Base-by-base conservation (phyloP, 2,113 vertebrate species). In the Eretmochelys imbricata region DNA sequence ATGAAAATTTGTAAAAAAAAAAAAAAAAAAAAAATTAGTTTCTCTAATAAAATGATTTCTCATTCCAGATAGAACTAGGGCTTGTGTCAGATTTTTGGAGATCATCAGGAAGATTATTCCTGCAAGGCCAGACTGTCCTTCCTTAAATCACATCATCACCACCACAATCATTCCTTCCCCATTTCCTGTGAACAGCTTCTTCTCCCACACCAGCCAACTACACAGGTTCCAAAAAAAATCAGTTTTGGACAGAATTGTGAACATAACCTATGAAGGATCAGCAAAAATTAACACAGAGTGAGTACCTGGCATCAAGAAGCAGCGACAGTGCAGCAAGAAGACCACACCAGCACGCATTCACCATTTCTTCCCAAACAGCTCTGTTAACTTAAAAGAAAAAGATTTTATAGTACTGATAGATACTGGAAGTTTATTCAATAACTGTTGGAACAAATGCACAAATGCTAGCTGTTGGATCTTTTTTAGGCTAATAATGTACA, bases 321-420 rank as follows among this genome's bases (percentile, higher is more conserved):
- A 99, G 98, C 10, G 99, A 99, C 2, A 99, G 98, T 24, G 99
- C 99, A 95, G 99, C 99, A 54, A 99, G 98, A 6, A 99, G 99
- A 59, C 99, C 99, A 97, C 99, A 99, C 99, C 99, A 99, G 89
- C 99, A 99, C 7, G 99, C 99, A 13, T 98, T 99, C 87, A 99
- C 99, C 99, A 99, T 99, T 98, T 99, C 99, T 97, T 99, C 99
- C 99, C 99, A 99, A 80, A 99, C 99, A 93, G 99, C 98, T 97
- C 99, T 99, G 86, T 98, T 98, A 96, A 98, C 99, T 99, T 95
- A 94, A 93, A 98, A 96, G 54, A 84, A 93, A 95, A 69, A 94
- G 3, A 93, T 53, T 31, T 93, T 22, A 88, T 35, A 95, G 83
- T 25, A 90, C 42, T 95, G 92, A 35, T 53, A 81, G 13, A 57